Percentiles rank a stretch among this genome's conserved stretches.
These are phyloP conservation scores for Pelecanus crispus DNA, from an alignment of 2,113 vertebrate species.

Conservation along the genomic window DNA sequence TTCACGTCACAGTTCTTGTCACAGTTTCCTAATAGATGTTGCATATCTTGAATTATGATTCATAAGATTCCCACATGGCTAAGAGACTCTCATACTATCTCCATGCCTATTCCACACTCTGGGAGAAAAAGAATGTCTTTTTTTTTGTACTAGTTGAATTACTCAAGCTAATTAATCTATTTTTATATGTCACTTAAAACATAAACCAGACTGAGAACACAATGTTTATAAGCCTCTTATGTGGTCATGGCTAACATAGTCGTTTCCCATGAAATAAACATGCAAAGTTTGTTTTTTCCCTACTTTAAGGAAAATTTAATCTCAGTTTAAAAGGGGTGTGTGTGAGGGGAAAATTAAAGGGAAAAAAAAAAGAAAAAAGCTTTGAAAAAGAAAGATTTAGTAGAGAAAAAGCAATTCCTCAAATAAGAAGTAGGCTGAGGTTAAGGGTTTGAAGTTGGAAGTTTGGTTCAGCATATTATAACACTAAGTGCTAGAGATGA, in stretches of 20 bases:
- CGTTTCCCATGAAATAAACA: background rate
- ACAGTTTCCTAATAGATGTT: background rate
- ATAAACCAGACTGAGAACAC: background rate
- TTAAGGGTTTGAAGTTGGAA: background rate
- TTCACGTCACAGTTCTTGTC: background rate
- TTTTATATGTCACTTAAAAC: background rate
- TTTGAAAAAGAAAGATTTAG: background rate
- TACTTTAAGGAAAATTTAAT: background rate
- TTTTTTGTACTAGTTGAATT: background rate
- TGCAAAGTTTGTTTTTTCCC: background rate
- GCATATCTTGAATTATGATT: background rate
- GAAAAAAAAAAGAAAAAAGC: background rate
- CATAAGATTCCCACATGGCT: background rate
- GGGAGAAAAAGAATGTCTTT: background rate
- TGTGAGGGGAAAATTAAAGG: background rate
- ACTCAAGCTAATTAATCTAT: background rate
- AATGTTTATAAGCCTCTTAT: background rate
- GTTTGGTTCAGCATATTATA: background rate
- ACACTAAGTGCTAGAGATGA: background rate
- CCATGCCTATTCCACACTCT: background rate
- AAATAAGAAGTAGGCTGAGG: accelerated
- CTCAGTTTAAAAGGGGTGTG: background rate
- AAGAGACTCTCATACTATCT: background rate
- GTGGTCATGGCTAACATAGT: background rate
- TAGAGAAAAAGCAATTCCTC: background rate